These are phyloP conservation scores for Caenorhabditis virilis DNA, from an alignment of 2,888 invertebrate genomes.

Conservation along the genomic window DNA sequence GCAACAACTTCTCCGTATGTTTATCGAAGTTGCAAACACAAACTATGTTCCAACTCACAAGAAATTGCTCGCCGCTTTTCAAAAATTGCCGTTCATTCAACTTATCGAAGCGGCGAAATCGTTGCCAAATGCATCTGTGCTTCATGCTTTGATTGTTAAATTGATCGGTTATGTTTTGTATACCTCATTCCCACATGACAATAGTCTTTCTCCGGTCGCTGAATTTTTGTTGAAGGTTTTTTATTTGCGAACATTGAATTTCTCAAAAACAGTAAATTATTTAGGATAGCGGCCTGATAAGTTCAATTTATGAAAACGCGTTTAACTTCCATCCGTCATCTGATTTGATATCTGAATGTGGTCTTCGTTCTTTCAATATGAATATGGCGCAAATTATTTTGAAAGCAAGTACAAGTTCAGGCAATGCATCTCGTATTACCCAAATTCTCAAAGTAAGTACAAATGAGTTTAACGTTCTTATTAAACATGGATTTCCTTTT, in stretches of 20 bases:
- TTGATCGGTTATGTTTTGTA: constrained; percentile 42
- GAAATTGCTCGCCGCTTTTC: constrained; percentile 36
- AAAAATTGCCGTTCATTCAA: constrained; percentile 38
- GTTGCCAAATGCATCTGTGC: constrained; percentile 39
- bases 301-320: constrained; percentile 25
- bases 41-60: constrained; percentile 48
- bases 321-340: constrained; percentile 11
- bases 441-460: constrained; percentile 7
- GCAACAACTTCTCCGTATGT: constrained; percentile 44
- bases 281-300: constrained; percentile 15
- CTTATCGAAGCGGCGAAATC: constrained; percentile 38
- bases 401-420: constrained; percentile 2
- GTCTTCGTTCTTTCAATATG: constrained; percentile 39
- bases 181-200: constrained; percentile 13
- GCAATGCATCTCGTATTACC: background rate
- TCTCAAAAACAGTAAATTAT: background rate
- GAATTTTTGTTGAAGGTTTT: constrained; percentile 41
- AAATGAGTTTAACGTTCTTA: background rate
- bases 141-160: constrained; percentile 46
- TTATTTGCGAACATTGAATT: background rate
- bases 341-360: constrained; percentile 12
- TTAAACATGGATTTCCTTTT: background rate
- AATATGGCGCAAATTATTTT: constrained; percentile 30
- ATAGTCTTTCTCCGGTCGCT: constrained; percentile 35
- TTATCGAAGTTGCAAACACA: constrained; percentile 50